Base-by-base conservation (phyloP, 2,888 invertebrate species). In the Pedicia rivosa region DNA sequence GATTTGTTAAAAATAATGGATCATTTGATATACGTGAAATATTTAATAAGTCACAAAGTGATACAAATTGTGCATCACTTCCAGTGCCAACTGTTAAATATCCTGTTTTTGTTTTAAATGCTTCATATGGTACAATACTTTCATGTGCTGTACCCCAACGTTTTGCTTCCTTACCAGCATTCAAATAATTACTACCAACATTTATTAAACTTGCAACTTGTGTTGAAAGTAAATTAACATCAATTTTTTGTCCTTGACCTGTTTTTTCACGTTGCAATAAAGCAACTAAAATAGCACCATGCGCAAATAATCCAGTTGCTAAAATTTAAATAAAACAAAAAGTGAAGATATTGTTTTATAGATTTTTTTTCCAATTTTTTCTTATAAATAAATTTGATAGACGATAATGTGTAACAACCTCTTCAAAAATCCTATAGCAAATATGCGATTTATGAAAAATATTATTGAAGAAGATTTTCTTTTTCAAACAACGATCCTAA, bases 121-220 rank as follows among this genome's bases (percentile, higher is more conserved):
- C 74, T 66, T 94, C 79, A 53, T 97, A 95, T 0, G 95, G 95
- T 0, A 95, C 95, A 41, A 97, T 78, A 53, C 86, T 91, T 41
- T 78, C 82, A 56, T 97, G 95, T 1, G 84, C 84, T 0, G 92
- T 92, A n/a, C 95, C 95, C 74, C 80, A 81, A 35, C 86, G 67
- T 40, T 68, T 64, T 0, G 80, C 81, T 49, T 87, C 84, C 16
- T 68, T 66, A 0, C 78, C 79, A 32, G 77, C 78, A 57, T 95
- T 97, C 19, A 97, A 63, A 58, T 84, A 95, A 60, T 86, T 91
- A 2, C 80, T 79, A 0, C 78, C 92, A 9, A 94, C 69, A 55
- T 95, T 92, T 15, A 87, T 83, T 55, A 97, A 68, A 49, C 78
- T 74, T 0, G 91, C 74, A 24, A 94, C 71, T 67, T 94, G 92